Evolutionary conservation across 1,140 invertebrate species (phyloP).

Genomic region (Pogonognathellus flavescens): DNA sequence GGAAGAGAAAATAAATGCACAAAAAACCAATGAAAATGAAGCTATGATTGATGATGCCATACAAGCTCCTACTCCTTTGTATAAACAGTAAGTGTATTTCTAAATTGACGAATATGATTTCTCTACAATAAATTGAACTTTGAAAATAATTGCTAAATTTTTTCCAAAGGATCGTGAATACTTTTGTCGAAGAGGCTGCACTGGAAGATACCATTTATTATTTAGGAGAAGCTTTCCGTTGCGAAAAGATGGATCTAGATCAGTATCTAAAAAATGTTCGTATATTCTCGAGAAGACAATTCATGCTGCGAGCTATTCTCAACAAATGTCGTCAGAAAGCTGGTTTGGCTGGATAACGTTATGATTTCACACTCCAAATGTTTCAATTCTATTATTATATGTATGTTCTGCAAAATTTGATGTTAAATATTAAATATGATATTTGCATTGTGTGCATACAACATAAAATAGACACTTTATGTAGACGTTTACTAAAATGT

Average conservation of each 20-base stretch:
- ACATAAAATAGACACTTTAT: too few relatives aligned
- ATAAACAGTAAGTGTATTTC: conserved; percentile 84
- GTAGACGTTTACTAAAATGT: too few relatives aligned
- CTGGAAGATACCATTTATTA: conserved; percentile 99
- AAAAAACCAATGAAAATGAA: conserved; percentile 82
- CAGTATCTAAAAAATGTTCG: conserved; percentile 97
- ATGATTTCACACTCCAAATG: background rate
- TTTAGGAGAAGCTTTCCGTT: conserved; percentile 94
- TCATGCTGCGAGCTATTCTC: conserved; percentile 94
- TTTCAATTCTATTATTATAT: too few relatives aligned
- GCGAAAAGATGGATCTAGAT: conserved; percentile 94
- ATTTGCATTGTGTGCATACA: too few relatives aligned
- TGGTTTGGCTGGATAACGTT: conserved; percentile 76
- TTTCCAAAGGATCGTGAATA: conserved; percentile 83
- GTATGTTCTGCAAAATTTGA: too few relatives aligned
- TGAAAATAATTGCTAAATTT: background rate
- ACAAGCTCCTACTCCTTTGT: conserved; percentile 94
- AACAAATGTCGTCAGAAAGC: conserved; percentile 97
- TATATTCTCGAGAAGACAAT: conserved; percentile 93
- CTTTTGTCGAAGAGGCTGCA: conserved; percentile 97
- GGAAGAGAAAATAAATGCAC: conserved; percentile 82
- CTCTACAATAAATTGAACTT: background rate
- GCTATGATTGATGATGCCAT: conserved; percentile 97
- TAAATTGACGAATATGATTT: background rate
- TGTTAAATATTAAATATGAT: too few relatives aligned